Conservation (phyloP, 2,797 vertebrate genomes). For the Lepus townsendii region DNA sequence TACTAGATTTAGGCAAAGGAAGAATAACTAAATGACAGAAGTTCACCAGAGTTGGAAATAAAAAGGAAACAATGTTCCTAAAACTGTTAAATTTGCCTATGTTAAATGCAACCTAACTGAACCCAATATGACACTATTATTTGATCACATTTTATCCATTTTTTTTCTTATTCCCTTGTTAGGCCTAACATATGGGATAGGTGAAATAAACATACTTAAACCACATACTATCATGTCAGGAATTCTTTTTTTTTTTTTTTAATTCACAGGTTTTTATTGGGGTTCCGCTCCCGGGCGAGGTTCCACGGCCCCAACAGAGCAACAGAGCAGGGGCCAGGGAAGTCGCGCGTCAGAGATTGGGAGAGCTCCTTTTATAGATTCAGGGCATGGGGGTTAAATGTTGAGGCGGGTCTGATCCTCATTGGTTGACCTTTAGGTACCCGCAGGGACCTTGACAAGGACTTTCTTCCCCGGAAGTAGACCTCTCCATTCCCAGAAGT, state of each 20-base stretch:
- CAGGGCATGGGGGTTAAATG: no score
- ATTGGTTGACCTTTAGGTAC: no score
- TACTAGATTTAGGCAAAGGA: slow-evolving; percentile 47
- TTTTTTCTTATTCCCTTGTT: not conserved
- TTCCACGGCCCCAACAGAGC: no score
- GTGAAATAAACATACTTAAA: not conserved
- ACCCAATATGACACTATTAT: not conserved
- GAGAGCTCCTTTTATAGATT: no score
- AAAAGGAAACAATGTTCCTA: not conserved
- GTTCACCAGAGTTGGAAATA: not conserved
- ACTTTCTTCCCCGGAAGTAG: no score
- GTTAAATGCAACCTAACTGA: slow-evolving; percentile 7
- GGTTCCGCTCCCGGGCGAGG: no score
- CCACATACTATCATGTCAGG: not conserved
- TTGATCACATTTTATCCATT: slow-evolving; percentile 3
- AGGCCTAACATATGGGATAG: not conserved
- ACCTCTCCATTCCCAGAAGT: no score
- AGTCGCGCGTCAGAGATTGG: no score
- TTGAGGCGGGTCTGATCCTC: no score
- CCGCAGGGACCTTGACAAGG: no score
- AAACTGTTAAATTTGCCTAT: slow-evolving; percentile 15
- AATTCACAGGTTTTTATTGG: no score
- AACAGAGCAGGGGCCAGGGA: no score
- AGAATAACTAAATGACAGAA: slow-evolving; percentile 41
- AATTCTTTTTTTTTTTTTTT: not conserved